Base-by-base conservation (phyloP, 2,888 invertebrate genomes). In the Sylvicola fuscatus region DNA sequence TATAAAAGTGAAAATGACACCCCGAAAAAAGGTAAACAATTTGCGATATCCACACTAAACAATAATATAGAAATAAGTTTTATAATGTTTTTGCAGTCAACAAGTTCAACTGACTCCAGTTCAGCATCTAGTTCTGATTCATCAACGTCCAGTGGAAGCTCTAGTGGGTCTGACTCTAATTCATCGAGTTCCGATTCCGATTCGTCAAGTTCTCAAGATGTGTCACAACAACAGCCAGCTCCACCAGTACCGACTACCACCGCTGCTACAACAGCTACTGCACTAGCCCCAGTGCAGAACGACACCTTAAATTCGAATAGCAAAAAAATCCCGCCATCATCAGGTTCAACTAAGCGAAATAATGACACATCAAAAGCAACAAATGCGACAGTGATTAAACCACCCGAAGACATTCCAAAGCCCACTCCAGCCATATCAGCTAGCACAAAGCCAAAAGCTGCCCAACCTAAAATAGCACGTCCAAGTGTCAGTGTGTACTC, bases 111-210 rank as follows among this genome's bases (percentile, higher is more conserved):
- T 12, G 72, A 71, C 43, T 68, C 70, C 39, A 69, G 68, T 3
- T 75, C 78, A 1, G 78, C 73, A 44, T 76, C 72, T 0, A 76
- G 68, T 46, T 69, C 68, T 29, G 38, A 70, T 16, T 16, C 32
- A 7, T 32, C 32, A 32, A 16, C 32, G 7, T n/a, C 16, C 7
- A 34, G 76, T 46, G 74, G 70, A 28, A 73, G 72, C 39, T 73
- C 77, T 1, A 73, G 71, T 40, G 72, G 70, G 37, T 74, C 77
- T 0, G 78, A 70, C 29, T 73, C 75, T 3, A 75, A 69, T 0
- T 72, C 70, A 3, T 70, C 72, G 28, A 75, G 72, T 45, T 70
- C 72, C 0, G 81, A 78, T 43, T 70, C 72, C 0, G 80, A 80
- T 42, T 73, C 78, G 1, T 73, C 75, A 1, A 62, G 64, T 2